These are phyloP conservation scores for Chorisops tibialis DNA, from an alignment of 2,888 invertebrate species.

Conservation along the genomic window DNA sequence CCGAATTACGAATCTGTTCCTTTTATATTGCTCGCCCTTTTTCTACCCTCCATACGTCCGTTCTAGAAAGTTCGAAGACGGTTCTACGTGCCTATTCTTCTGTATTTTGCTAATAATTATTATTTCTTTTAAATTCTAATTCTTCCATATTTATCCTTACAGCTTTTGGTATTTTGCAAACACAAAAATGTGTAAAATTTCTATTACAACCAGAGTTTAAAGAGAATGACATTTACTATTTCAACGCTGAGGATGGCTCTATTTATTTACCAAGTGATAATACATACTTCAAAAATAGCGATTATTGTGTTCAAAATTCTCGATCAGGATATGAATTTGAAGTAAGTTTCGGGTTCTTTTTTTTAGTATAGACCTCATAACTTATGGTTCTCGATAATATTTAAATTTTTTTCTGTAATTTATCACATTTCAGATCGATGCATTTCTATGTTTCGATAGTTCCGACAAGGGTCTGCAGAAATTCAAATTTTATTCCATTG, in stretches of 20 bases:
- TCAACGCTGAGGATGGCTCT: slow-evolving; percentile 44
- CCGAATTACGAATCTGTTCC: too few species aligned
- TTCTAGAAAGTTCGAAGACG: too few species aligned
- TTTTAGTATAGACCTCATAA: not conserved
- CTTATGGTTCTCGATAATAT: not conserved
- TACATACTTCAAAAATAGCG: slow-evolving; percentile 41
- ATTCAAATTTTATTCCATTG: slow-evolving; percentile 47
- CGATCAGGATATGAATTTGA: slow-evolving; percentile 28
- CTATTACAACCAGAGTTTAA: slow-evolving; percentile 42
- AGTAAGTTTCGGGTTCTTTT: too few species aligned
- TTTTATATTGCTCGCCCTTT: too few species aligned
- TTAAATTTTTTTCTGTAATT: not conserved
- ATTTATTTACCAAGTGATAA: slow-evolving; percentile 39
- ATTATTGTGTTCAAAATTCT: slow-evolving; percentile 47
- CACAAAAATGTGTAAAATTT: slow-evolving; percentile 45
- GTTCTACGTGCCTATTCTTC: too few species aligned
- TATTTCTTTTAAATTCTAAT: not conserved
- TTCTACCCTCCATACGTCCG: too few species aligned
- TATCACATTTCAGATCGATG: slow-evolving; percentile 39
- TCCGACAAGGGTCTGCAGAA: slow-evolving; percentile 45
- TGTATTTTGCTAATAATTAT: too few species aligned
- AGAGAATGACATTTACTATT: slow-evolving; percentile 43
- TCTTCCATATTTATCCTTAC: slow-evolving; percentile 17
- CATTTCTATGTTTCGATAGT: slow-evolving; percentile 49
- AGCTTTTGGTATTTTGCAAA: slow-evolving; percentile 46